A percentile compares a stretch with the other conserved stretches of the same genome.
Evolutionary conservation across 2,113 vertebrate genomes (phyloP).

Genomic region (Rutilus rutilus): DNA sequence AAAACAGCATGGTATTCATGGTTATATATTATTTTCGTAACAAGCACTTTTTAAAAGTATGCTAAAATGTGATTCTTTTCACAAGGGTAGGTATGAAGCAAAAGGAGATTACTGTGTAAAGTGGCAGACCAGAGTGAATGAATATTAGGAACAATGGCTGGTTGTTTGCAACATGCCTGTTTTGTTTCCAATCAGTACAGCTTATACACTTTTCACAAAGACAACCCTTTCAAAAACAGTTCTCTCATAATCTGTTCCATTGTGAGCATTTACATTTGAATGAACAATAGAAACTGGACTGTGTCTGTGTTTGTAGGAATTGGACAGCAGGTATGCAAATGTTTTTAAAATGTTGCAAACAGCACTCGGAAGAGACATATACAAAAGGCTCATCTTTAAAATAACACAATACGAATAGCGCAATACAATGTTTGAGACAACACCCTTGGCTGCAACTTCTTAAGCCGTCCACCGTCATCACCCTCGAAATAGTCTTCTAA

Average conservation of each 20-base stretch:
- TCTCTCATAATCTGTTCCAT: neutral
- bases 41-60: neutral
- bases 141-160: slow-evolving; percentile 13
- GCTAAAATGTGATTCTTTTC: neutral
- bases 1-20: no score
- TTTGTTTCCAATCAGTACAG: neutral
- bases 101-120: slow-evolving; percentile 13
- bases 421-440: neutral
- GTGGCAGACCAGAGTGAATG: neutral
- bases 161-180: slow-evolving; percentile 16
- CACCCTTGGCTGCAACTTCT: neutral
- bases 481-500: slow-evolving; percentile 5
- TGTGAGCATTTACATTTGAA: neutral
- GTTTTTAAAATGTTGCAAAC: neutral
- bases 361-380: neutral
- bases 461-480: slow-evolving; percentile 37
- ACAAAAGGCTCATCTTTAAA: neutral
- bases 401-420: neutral
- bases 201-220: slow-evolving; percentile 8
- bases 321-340: neutral
- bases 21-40: neutral
- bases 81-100: neutral
- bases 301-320: neutral
- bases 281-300: neutral
- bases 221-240: neutral